A percentile compares a stretch with the other conserved stretches of the same genome.
Conservation (phyloP, 2,888 invertebrate species). For the Yponomeuta malinellus region DNA sequence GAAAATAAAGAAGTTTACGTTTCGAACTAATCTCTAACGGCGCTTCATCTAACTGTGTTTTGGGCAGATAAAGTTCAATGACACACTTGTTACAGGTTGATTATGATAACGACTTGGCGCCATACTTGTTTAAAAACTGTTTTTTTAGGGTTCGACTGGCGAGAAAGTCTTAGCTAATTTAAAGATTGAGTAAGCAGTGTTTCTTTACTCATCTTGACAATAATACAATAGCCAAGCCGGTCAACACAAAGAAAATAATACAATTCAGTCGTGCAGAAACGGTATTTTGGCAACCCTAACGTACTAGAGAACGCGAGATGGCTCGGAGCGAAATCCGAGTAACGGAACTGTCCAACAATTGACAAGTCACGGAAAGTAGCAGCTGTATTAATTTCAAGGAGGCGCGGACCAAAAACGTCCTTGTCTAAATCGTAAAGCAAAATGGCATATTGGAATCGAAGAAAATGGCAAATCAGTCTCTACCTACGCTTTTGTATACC, state of each 20-base stretch:
- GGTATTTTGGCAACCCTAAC: slow-evolving; percentile 6
- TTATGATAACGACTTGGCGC: not conserved
- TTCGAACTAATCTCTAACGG: not conserved
- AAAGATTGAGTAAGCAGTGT: not conserved
- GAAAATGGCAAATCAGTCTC: too few species aligned
- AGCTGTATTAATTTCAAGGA: not conserved
- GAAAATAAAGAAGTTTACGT: not conserved
- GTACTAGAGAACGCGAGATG: not conserved
- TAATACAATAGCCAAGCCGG: not conserved
- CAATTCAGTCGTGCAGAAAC: slow-evolving; percentile 2
- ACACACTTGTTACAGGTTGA: not conserved
- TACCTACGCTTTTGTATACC: too few species aligned
- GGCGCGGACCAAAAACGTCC: not conserved
- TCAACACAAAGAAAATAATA: not conserved
- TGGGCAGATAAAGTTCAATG: not conserved
- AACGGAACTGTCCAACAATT: slow-evolving; percentile 5
- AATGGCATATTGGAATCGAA: too few species aligned
- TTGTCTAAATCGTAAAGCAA: too few species aligned
- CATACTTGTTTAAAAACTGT: not conserved
- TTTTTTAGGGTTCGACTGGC: not conserved
- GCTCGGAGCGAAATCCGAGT: not conserved
- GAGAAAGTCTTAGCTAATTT: not conserved
- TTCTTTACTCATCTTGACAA: not conserved
- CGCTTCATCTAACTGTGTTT: not conserved
- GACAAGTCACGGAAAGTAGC: not conserved